Base-by-base conservation (phyloP, 2,888 invertebrate genomes). In the Philereme transversata region DNA sequence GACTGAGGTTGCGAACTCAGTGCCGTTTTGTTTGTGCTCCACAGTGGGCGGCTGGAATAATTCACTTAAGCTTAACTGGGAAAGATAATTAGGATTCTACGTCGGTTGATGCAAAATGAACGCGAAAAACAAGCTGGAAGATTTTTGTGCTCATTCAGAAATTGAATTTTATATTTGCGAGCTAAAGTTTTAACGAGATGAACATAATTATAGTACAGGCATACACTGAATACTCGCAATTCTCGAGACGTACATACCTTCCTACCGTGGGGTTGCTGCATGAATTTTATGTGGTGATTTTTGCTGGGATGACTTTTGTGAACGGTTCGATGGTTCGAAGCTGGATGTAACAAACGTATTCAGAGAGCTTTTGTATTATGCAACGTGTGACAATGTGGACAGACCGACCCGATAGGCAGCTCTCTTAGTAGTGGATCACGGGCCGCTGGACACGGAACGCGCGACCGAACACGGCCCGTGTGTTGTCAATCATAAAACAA, bases 81-180 rank as follows among this genome's bases (percentile, higher is more conserved):
- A 90, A 90, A 90, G 91, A 92, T 91, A 91, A 92, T 92, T 92
- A 90, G 91, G 90, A 91, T 90, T 90, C 90, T 89, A 89, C 90
- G 87, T 84, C 79, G 85, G 88, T 87, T 88, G 88, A 90, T 90
- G 91, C 90, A 90, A 90, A 91, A 91, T 87, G 90, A 90, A 90
- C 84, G 86, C 88, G 84, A 89, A 89, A 90, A 91, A 89, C 86
- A 87, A 84, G 86, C 82, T 84, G 74, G 85, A 84, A 84, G 88
- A 90, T 87, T 90, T 90, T 90, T 87, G 83, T 79, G 86, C 89
- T 88, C 91, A 88, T 90, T 88, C 90, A 87, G 83, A 88, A 90
- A 92, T 90, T 91, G 84, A 90, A 90, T 90, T 91, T 89, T 87
- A 87, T 89, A 88, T 90, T 89, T 90, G 88, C 85, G 82, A 81